phyloP scores from a whole-genome alignment of 1,140 invertebrate genomes.

The Bilobella aurantiaca region DNA sequence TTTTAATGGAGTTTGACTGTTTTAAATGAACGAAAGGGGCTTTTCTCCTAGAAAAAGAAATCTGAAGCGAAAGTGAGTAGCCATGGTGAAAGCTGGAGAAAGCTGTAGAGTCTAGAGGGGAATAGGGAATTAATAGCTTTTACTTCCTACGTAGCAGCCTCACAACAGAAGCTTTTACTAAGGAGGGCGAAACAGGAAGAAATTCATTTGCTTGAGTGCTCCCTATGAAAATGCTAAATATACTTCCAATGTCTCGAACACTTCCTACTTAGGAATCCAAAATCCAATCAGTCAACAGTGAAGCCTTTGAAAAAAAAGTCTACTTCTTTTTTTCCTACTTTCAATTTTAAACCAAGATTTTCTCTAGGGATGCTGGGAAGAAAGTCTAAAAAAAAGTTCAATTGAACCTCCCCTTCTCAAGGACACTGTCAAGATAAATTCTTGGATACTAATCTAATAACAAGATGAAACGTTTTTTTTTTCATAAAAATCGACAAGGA shows the following conservation, averaged over 20 bases:
- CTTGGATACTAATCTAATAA: neutral
- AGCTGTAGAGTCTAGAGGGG: neutral
- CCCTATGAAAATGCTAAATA: neutral
- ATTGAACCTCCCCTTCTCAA: neutral
- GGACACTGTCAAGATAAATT: neutral
- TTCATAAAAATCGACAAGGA: neutral
- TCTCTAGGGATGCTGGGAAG: too few relatives aligned
- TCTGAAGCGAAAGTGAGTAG: neutral
- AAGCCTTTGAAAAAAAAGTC: too few relatives aligned
- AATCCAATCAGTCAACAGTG: neutral
- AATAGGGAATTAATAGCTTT: neutral
- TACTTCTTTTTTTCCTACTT: neutral
- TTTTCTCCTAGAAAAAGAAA: neutral
- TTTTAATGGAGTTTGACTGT: neutral
- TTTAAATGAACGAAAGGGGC: neutral
- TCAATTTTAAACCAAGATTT: neutral
- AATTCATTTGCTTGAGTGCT: conserved; percentile 4
- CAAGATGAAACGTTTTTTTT: neutral
- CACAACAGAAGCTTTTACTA: neutral
- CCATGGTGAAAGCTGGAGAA: neutral
- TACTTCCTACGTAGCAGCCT: neutral
- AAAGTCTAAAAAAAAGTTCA: neutral
- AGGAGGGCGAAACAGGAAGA: neutral
- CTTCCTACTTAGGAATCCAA: neutral
- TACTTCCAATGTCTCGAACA: neutral